Evolutionary conservation across 2,888 invertebrate genomes (phyloP).

Genomic region (Polyploca ridens): DNA sequence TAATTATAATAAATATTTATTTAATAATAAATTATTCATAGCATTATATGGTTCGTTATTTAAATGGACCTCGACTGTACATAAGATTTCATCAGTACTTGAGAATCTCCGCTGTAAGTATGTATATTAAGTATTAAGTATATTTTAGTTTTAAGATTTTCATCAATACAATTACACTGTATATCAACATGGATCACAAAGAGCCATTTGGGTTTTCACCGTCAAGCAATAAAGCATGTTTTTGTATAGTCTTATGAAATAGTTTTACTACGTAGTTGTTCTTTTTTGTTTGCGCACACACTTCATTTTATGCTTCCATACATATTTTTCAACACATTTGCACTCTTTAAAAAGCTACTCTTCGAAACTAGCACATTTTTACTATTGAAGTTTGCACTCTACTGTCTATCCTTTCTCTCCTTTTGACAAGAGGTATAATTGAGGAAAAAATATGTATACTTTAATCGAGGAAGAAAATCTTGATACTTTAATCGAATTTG

Average conservation of each 20-base stretch:
- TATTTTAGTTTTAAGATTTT: not conserved
- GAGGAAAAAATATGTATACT: too few species aligned
- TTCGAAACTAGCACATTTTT: not conserved
- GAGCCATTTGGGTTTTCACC: not conserved
- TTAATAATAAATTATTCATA: too few species aligned
- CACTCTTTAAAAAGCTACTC: not conserved
- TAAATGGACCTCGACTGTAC: too few species aligned
- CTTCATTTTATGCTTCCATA: not conserved
- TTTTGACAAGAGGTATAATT: too few species aligned
- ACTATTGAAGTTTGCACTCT: too few species aligned
- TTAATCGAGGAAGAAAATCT: not conserved
- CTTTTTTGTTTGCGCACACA: not conserved
- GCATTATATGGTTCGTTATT: too few species aligned
- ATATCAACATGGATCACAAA: constrained; percentile 4
- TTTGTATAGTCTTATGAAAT: not conserved
- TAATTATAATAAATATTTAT: too few species aligned
- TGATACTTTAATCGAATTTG: not conserved
- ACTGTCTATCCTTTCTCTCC: too few species aligned
- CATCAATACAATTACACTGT: not conserved
- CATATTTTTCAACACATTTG: not conserved
- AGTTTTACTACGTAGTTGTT: not conserved
- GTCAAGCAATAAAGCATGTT: not conserved
- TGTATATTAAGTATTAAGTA: constrained; percentile 21
- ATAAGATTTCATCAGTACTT: not conserved
- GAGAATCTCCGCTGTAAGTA: constrained; percentile 17